Evolutionary conservation across 2,113 vertebrate species (phyloP).

Genomic region (Callithrix jacchus): DNA sequence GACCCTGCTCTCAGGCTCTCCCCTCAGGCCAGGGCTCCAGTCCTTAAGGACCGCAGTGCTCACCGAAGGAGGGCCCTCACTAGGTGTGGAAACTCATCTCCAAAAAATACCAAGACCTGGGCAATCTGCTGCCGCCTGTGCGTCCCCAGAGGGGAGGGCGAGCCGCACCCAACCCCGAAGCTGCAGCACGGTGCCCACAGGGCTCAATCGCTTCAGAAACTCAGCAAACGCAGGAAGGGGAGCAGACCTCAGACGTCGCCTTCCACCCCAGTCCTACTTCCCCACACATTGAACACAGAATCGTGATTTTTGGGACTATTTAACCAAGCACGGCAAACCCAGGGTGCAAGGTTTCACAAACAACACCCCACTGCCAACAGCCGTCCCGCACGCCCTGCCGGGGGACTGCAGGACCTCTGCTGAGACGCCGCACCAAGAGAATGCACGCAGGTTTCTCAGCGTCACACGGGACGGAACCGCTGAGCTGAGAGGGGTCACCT

Average conservation of each 20-base stretch:
- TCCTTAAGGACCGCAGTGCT: too few relatives aligned
- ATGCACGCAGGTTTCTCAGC: neutral
- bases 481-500: neutral
- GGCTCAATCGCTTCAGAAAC: neutral
- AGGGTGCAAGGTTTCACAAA: neutral
- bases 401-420: neutral
- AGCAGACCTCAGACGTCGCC: neutral
- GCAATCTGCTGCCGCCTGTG: neutral
- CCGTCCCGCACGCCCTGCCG: neutral
- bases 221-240: neutral
- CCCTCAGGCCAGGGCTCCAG: neutral
- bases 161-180: neutral
- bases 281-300: neutral
- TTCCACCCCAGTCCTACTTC: neutral
- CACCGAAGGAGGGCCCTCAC: neutral
- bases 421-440: neutral
- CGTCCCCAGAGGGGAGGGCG: neutral
- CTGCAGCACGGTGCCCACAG: neutral
- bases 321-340: neutral
- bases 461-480: rapidly evolving
- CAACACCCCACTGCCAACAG: neutral
- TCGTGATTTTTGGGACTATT: neutral
- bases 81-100: neutral
- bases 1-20: neutral
- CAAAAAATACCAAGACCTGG: neutral